Evolutionary conservation across 2,797 vertebrate genomes (phyloP), one percentile per base, ranked within the genome.

Genomic region (Dromococcyx pavoninus): DNA sequence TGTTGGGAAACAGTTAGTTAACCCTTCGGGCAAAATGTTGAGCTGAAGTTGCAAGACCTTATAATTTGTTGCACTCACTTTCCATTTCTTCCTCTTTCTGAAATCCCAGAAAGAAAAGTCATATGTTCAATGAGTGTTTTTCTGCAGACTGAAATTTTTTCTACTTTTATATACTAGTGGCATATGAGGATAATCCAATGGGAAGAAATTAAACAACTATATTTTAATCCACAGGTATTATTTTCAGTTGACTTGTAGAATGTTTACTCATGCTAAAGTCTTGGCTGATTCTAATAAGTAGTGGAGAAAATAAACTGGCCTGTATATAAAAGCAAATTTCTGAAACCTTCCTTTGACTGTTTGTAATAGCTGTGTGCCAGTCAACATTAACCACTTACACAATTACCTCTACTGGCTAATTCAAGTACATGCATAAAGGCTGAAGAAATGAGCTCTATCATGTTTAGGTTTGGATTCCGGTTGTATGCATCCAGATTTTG

Each of bases 1-100:
- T 69, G 53, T 78, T 89, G 75, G 94, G 95, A 95, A 70, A 76
- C 46, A 72, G 28, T 80, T 76, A 76, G 65, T 87, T 92, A 95
- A 84, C 44, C 13, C 76, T 92, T 94, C 58, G 8, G 7, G 30
- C 18, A 86, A 95, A 91, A 71, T 48, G 57, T 19, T 77, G 33
- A 39, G 30, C 22, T 84, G 7, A 88, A 83, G 13, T 27, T 35
- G 21, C 43, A 71, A 51, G 60, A 33, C 9, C 17, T 56, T 56
- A 25, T 1, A 33, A 48, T 53, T 65, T 14, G 7, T n/a, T 74
- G 7, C 44, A 24, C 44, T 84, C 11, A 24, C 0, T 46, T 65
- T 72, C 39, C 12, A 4, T 48, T 51, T 35, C 10, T 43, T 73
- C 53, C 4, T 64, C n/a, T 48, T 81, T 72, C 48, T 87, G 25